Evolutionary conservation across 2,888 invertebrate genomes (phyloP).

Genomic region (Scaptomyza polygonia): DNA sequence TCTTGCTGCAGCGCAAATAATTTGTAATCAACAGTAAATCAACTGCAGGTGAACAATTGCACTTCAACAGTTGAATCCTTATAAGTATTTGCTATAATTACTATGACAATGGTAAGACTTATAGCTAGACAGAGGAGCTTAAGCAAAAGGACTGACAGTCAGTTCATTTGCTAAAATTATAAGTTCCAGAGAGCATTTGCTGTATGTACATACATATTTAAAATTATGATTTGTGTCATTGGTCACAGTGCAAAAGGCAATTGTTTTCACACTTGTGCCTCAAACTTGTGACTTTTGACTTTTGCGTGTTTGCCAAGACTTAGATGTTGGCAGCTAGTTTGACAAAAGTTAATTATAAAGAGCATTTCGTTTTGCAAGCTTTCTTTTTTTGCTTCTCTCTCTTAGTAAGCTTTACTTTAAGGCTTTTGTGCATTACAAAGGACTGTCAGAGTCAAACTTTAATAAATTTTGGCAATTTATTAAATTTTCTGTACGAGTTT

Average conservation of each 20-base stretch:
- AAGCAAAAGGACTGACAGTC: slow-evolving; percentile 39
- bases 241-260: slow-evolving; percentile 50
- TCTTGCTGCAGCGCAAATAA: slow-evolving; percentile 50
- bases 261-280: slow-evolving; percentile 24
- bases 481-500: slow-evolving; percentile 15
- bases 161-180: slow-evolving; percentile 55
- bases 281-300: slow-evolving; percentile 10
- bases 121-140: slow-evolving; percentile 6
- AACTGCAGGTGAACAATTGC: slow-evolving; percentile 54
- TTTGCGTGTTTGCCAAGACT: slow-evolving; percentile 29
- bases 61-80: not conserved
- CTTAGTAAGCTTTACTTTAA: slow-evolving; percentile 30
- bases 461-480: slow-evolving; percentile 38
- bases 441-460: slow-evolving; percentile 16
- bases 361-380: slow-evolving; percentile 26
- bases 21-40: slow-evolving; percentile 77
- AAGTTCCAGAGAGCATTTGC: slow-evolving; percentile 35
- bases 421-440: slow-evolving; percentile 23
- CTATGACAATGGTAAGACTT: slow-evolving; percentile 36
- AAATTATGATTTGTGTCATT: slow-evolving; percentile 75
- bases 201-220: slow-evolving; percentile 61
- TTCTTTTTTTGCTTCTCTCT: not conserved
- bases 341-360: slow-evolving; percentile 70
- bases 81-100: slow-evolving; percentile 19
- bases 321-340: slow-evolving; percentile 53